Base-by-base conservation (phyloP, 2,888 invertebrate genomes). In the Cerceris ruficornis region DNA sequence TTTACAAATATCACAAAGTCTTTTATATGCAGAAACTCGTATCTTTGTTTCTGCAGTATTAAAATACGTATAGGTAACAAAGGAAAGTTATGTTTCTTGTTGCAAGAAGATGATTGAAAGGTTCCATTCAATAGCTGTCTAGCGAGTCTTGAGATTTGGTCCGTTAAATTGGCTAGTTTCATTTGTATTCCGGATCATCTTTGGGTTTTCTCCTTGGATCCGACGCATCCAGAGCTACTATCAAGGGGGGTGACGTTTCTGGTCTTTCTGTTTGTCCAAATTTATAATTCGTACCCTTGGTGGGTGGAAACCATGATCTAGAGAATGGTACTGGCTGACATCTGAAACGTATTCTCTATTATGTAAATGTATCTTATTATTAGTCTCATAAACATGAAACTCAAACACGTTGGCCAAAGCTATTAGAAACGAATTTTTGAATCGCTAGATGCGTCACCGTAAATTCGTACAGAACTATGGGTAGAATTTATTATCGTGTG, bases 141-240 rank as follows among this genome's bases (percentile, higher is more conserved):
- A 8, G n/a, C 41, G 50, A 69, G 57, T 74, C 61, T 70, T 80
- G 6, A 58, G 13, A 57, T 58, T 43, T 58, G 41, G 11, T 66
- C 13, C 42, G 28, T 46, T 6, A 61, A 14, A 28, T 57, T 14
- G 2, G 68, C 42, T 28, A 28, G 28, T 50, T 39, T 67, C 43
- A 68, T 83, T 80, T 81, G 65, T 87, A 84, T 80, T 90, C 88
- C 28, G 91, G 90, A 80, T 91, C 91, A 15, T 91, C 90, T 70
- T 89, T 90, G 14, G 85, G 91, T 57, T 84, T 90, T 81, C 91
- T 90, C 74, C 90, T 88, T 4, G 90, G 89, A 84, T 90, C 88
- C n/a, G 80, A 69, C 6, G 87, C 74, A 62, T 88, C 87, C 54
- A 90, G 62, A 8, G 89, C 69, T 15, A 87, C 80, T 80, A 89